Evolutionary conservation across 2,888 invertebrate species (phyloP).

Genomic region (Cosmorhoe ocellata): DNA sequence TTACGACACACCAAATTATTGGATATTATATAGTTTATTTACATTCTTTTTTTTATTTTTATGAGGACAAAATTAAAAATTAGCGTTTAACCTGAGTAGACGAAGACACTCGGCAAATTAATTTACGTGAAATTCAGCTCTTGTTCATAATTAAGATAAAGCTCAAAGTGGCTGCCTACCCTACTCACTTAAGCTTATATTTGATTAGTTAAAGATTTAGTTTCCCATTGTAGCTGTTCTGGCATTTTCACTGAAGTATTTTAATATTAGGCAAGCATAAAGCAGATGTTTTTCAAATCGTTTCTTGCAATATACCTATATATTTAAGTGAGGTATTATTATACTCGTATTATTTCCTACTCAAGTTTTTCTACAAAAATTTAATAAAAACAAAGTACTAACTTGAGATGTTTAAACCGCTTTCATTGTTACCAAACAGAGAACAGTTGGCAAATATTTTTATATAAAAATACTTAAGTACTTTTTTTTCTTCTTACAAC

Average conservation of each 20-base stretch:
- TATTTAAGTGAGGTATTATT: neutral
- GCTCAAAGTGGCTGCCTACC: neutral
- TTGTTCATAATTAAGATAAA: conserved; percentile 2
- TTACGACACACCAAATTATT: too few relatives aligned
- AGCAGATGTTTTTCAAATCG: neutral
- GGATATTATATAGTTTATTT: too few relatives aligned
- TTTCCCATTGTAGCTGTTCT: neutral
- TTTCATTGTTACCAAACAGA: too few relatives aligned
- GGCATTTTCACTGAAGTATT: neutral
- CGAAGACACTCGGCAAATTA: conserved; percentile 9
- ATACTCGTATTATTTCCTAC: conserved; percentile 1
- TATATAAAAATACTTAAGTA: too few relatives aligned
- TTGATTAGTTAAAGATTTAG: neutral
- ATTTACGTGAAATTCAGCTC: conserved; percentile 11
- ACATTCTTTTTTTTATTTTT: too few relatives aligned
- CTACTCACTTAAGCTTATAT: conserved; percentile 2
- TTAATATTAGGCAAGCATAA: neutral
- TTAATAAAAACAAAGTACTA: neutral
- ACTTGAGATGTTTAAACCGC: neutral
- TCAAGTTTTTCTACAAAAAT: neutral
- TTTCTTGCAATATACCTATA: neutral
- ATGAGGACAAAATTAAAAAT: conserved; percentile 18
- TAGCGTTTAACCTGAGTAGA: conserved; percentile 11
- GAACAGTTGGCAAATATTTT: too few relatives aligned
- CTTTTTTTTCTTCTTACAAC: too few relatives aligned